A percentile compares a stretch with the other conserved stretches of the same genome.
phyloP scores from a whole-genome alignment of 2,888 invertebrate species.

The Nymphalis c-album region DNA sequence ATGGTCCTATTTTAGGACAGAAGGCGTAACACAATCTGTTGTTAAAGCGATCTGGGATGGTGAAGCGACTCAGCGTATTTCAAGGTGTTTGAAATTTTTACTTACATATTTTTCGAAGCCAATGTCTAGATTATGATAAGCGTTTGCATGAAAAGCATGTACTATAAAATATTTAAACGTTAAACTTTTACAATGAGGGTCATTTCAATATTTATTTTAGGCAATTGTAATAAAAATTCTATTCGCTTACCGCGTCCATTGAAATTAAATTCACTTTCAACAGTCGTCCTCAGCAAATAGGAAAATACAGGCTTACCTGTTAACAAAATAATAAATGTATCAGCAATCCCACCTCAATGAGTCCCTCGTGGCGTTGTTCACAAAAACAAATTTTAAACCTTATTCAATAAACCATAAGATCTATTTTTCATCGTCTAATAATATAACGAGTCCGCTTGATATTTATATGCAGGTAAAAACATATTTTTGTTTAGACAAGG shows the following conservation, averaged over 20 bases:
- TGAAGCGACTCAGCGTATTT: constrained; percentile 9
- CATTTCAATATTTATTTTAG: not conserved
- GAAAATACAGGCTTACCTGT: constrained; percentile 26
- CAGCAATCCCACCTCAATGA: constrained; percentile 14
- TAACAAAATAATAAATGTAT: constrained; percentile 31
- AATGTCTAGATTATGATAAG: not conserved
- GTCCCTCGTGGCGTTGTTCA: constrained; percentile 1
- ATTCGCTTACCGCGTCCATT: not conserved
- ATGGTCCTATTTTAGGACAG: constrained; percentile 24
- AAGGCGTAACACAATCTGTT: constrained; percentile 27
- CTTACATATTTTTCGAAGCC: not conserved
- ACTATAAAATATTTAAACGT: not conserved
- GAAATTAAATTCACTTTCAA: not conserved
- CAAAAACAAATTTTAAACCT: constrained; percentile 13
- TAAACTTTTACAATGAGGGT: too few species aligned
- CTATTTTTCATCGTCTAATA: not conserved
- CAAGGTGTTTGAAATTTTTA: constrained; percentile 4
- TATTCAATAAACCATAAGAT: not conserved
- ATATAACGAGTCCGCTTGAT: not conserved
- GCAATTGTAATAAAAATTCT: not conserved
- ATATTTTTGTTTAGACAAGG: constrained; percentile 13
- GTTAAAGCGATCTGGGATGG: constrained; percentile 24
- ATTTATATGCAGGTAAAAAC: not conserved
- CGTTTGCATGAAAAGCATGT: too few species aligned
- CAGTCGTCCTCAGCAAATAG: constrained; percentile 17